Percentiles rank a stretch among this genome's conserved stretches.
phyloP scores from a whole-genome alignment of 2,888 invertebrate genomes.

The Noctua comes region DNA sequence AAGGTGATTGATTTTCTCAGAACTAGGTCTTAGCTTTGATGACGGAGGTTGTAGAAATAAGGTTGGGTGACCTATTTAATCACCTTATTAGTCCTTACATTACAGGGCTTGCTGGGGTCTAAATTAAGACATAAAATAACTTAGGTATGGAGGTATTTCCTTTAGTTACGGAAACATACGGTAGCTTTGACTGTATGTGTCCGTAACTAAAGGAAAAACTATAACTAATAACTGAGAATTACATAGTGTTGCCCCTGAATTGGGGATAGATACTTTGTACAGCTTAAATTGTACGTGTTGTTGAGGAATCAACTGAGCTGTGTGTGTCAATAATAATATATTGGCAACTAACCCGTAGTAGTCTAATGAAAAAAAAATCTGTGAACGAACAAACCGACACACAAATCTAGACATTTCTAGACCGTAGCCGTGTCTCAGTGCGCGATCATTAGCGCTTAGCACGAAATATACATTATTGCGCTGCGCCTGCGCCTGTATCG shows the following conservation, averaged over 20 bases:
- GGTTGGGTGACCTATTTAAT: background rate
- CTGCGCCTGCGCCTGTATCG: conserved; percentile 26
- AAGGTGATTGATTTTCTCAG: conserved; percentile 8
- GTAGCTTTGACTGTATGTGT: too few relatives aligned
- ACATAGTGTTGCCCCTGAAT: background rate
- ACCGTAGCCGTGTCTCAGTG: conserved; percentile 13
- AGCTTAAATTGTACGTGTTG: background rate
- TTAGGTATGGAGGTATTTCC: background rate
- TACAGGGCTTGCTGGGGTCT: background rate
- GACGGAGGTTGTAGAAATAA: background rate
- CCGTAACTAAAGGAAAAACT: too few relatives aligned
- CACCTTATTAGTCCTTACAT: background rate
- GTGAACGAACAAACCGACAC: background rate
- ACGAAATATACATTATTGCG: conserved; percentile 47
- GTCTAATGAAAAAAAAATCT: background rate
- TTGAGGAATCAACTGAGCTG: background rate
- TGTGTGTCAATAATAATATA: background rate
- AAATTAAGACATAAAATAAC: background rate
- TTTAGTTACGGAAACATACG: background rate
- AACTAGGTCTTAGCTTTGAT: background rate
- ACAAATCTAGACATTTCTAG: conserved; percentile 8
- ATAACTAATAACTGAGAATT: background rate
- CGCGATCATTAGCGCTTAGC: conserved; percentile 41
- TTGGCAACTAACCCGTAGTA: background rate
- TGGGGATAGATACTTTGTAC: background rate